These are phyloP conservation scores for Megaleporinus macrocephalus DNA, from an alignment of 2,113 vertebrate genomes.

Conservation along the genomic window DNA sequence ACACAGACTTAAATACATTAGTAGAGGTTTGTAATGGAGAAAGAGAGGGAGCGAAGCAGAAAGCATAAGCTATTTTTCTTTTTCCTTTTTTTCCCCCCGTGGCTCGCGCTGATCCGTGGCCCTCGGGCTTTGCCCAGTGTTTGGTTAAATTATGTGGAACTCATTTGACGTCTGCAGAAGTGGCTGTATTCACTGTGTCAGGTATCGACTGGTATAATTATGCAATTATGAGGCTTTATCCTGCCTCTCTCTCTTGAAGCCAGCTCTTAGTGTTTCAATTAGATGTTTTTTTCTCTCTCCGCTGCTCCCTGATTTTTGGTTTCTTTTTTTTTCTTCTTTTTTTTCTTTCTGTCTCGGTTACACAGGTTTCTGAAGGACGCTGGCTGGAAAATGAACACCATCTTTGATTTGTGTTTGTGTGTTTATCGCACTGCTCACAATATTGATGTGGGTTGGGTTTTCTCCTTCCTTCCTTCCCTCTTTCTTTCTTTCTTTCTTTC, in stretches of 20 bases:
- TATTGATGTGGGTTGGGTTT: constrained; percentile 3
- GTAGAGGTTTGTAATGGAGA: constrained; percentile 37
- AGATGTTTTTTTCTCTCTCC: constrained; percentile 50
- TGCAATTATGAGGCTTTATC: constrained; percentile 82
- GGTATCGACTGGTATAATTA: constrained; percentile 82
- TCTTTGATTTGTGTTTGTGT: constrained; percentile 31
- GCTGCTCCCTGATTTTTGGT: constrained; percentile 34
- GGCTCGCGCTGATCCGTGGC: constrained; percentile 64
- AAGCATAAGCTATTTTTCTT: constrained; percentile 2
- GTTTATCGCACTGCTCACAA: constrained; percentile 19
- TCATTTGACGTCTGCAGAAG: constrained; percentile 77
- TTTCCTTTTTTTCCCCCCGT: constrained; percentile 32
- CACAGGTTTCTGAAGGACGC: constrained; percentile 34
- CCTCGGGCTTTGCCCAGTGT: constrained; percentile 72
- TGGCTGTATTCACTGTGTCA: constrained; percentile 75
- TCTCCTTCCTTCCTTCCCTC: too few relatives aligned
- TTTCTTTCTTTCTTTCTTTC: neutral
- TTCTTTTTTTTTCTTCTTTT: constrained; percentile 34
- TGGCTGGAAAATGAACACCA: constrained; percentile 35
- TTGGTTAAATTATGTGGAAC: constrained; percentile 82
- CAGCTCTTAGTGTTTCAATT: constrained; percentile 57
- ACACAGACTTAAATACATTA: neutral
- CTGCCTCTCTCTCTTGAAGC: constrained; percentile 51
- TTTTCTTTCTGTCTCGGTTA: constrained; percentile 41
- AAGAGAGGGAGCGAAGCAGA: constrained; percentile 17